Percentiles rank a stretch among this genome's conserved stretches.
phyloP scores from a whole-genome alignment of 2,888 invertebrate genomes.

The Tanypteryx hageni region DNA sequence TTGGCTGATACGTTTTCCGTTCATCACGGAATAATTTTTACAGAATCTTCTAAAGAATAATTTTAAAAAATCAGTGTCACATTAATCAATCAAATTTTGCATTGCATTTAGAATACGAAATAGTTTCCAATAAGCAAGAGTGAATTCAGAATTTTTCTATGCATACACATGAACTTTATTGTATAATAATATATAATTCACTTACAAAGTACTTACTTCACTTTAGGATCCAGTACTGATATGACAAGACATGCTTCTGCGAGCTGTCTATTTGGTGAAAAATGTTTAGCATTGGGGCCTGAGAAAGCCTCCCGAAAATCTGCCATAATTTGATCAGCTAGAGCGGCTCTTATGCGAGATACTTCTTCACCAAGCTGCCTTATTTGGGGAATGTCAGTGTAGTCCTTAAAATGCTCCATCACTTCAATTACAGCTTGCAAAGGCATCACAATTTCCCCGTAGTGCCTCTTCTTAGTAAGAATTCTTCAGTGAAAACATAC shows the following conservation, averaged over 20 bases:
- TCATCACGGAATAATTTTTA: too few species aligned
- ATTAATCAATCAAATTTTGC: too few species aligned
- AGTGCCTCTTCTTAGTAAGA: conserved; percentile 89
- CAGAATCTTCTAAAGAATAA: too few species aligned
- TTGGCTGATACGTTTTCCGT: too few species aligned
- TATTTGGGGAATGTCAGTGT: conserved; percentile 94
- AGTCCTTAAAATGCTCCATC: conserved; percentile 94
- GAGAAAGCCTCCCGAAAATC: conserved; percentile 95
- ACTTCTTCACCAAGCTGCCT: conserved; percentile 88
- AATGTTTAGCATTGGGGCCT: conserved; percentile 80
- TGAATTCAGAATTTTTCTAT: too few species aligned
- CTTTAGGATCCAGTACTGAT: conserved; percentile 90
- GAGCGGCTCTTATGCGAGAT: conserved; percentile 74
- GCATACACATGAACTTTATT: too few species aligned
- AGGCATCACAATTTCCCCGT: conserved; percentile 95
- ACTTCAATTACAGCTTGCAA: conserved; percentile 98
- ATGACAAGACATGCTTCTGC: conserved; percentile 89
- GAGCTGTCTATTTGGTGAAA: conserved; percentile 81
- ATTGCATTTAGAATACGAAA: too few species aligned
- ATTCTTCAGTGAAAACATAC: conserved; percentile 73
- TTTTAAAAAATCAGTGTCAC: too few species aligned
- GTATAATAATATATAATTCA: too few species aligned
- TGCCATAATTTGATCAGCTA: conserved; percentile 91
- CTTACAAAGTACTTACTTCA: conserved; percentile 78
- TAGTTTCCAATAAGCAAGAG: too few species aligned